Evolutionary conservation across 2,888 invertebrate species (phyloP).

Genomic region (Achlya flavicornis): DNA sequence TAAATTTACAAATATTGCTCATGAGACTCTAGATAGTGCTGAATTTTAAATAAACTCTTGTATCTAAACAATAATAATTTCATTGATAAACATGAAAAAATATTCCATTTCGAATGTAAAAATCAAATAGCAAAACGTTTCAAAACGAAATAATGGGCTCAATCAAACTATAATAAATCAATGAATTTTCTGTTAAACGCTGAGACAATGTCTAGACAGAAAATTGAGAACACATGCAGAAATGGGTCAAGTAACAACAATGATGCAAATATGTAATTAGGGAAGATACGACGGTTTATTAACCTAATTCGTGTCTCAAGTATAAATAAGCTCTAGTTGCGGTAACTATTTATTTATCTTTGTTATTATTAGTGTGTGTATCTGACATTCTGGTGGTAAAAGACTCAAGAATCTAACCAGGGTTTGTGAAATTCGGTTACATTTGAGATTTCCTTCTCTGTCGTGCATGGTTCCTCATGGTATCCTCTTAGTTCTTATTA

Average conservation of each 20-base stretch:
- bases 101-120: not conserved
- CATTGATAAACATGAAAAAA: too few relatives aligned
- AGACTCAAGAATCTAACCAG: too few relatives aligned
- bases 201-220: conserved; percentile 10
- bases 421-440: too few relatives aligned
- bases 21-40: not conserved
- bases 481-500: too few relatives aligned
- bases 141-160: conserved; percentile 2
- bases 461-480: too few relatives aligned
- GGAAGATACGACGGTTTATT: not conserved
- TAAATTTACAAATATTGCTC: too few relatives aligned
- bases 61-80: too few relatives aligned
- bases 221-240: not conserved
- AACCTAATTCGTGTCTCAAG: conserved; percentile 5
- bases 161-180: conserved; percentile 10
- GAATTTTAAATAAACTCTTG: not conserved
- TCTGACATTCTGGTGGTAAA: too few relatives aligned
- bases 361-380: not conserved
- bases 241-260: not conserved
- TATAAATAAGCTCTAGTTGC: not conserved
- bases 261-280: conserved; percentile 13
- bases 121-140: not conserved
- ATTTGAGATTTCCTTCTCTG: too few relatives aligned
- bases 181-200: conserved; percentile 8
- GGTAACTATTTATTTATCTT: not conserved